A percentile compares a stretch with the other conserved stretches of the same genome.
These are phyloP conservation scores for Chaetorhynchus papuensis DNA, from an alignment of 2,113 vertebrate genomes.

Conservation along the genomic window DNA sequence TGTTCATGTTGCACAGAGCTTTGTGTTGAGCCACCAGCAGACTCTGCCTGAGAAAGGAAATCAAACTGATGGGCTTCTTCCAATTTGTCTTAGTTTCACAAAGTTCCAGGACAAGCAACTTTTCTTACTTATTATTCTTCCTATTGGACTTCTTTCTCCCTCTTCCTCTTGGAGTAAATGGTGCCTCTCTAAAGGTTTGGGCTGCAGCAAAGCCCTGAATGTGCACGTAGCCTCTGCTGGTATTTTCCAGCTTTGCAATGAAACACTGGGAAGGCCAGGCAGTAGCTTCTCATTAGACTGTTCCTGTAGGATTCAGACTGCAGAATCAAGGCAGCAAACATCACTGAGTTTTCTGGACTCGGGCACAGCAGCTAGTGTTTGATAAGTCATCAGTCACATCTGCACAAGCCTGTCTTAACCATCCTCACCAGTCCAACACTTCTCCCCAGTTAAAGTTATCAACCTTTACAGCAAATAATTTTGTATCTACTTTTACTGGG, in stretches of 20 bases:
- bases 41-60: neutral
- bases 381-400: neutral
- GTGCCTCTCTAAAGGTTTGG: neutral
- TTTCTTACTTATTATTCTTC: neutral
- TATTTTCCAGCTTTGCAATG: neutral
- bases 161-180: neutral
- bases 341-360: neutral
- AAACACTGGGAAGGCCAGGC: neutral
- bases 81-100: neutral
- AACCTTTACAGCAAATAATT: conserved; percentile 34
- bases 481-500: conserved; percentile 41
- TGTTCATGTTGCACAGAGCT: neutral
- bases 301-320: neutral
- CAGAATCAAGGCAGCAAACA: neutral
- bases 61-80: neutral
- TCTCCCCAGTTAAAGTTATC: neutral
- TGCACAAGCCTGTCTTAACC: neutral
- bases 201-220: neutral
- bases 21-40: neutral
- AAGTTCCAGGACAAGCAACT: neutral
- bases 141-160: neutral
- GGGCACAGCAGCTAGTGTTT: neutral
- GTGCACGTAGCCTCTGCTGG: neutral
- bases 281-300: neutral
- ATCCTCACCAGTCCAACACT: neutral